These are phyloP conservation scores for Pachyuromys duprasi DNA, from an alignment of 2,797 vertebrate genomes.

Conservation along the genomic window DNA sequence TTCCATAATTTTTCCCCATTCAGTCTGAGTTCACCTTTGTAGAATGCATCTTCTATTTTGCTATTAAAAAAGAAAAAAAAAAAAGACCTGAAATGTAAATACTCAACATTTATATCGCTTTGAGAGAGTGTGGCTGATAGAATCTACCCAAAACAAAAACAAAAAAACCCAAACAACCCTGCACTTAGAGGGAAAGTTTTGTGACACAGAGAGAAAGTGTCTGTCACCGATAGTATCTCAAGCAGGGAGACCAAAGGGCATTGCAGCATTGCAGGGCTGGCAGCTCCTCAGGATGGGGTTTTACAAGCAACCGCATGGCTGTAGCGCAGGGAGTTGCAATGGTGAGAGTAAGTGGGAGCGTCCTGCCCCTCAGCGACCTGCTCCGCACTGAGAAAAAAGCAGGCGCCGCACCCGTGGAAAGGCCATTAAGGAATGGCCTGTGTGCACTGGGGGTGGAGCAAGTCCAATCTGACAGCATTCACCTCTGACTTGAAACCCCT, in stretches of 20 bases:
- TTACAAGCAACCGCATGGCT: background rate
- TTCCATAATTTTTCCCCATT: constrained; percentile 92
- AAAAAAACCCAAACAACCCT: background rate
- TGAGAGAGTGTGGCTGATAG: background rate
- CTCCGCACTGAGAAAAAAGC: background rate
- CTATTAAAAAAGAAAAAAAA: constrained; percentile 86
- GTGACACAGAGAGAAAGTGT: background rate
- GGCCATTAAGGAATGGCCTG: background rate
- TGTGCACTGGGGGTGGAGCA: background rate
- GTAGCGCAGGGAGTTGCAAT: background rate
- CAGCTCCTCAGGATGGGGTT: background rate
- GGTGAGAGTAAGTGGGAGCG: background rate
- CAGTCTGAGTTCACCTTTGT: constrained; percentile 93
- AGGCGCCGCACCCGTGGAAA: background rate
- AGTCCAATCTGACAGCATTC: background rate
- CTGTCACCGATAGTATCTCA: background rate
- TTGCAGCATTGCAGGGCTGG: background rate
- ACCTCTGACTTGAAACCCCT: background rate
- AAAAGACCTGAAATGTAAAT: constrained; percentile 67
- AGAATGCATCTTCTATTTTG: constrained; percentile 96
- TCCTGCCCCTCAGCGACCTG: background rate
- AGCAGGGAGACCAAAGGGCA: background rate
- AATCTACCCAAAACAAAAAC: background rate
- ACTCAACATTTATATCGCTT: constrained; percentile 40
- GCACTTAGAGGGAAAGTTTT: background rate